Base-by-base conservation (phyloP, 2,888 invertebrate species). In the Athrips mouffetella region DNA sequence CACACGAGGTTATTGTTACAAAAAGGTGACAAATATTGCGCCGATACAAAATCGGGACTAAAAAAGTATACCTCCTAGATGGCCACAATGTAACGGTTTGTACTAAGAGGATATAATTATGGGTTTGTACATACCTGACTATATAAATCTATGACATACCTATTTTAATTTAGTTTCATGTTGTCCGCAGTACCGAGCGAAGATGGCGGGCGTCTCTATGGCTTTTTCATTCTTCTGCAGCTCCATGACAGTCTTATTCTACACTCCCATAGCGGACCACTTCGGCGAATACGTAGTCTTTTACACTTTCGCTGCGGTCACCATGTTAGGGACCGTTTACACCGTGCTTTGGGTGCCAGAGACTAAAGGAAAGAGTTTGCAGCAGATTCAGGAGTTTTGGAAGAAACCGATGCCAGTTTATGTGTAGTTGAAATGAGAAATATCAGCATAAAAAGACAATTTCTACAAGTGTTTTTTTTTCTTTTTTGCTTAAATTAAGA, bases 261-360 rank as follows among this genome's bases (percentile, higher is more conserved):
- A 74, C 63, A 73, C 77, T 3, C 81, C 80, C 0, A 65, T 79
- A 2, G 73, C 79, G 2, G 67, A 75, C 47, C 55, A 70, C 27
- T 66, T 89, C 47, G 89, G 88, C 0, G 64, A 64, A 0, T 70
- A 75, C 54, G 80, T 79, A 0, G 81, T 82, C 0, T 89, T 88
- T 60, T 83, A 80, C 55, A 66, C 67, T 0, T 89, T 86, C 59
- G 72, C 80, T 0, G 66, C 67, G 0, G 76, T 83, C 1, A 80
- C 82, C 0, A 37, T 82, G 0, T 62, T 73, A 5, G 80, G 87
- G 0, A 73, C 76, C 0, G 3, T 87, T 0, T 87, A 87, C 56
- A 80, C 84, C 1, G 50, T 82, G 1, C 53, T 84, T 0, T 80
- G 72, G 58, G 82, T 89, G 1, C 89, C 89, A 0, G 89, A 89